phyloP scores from a whole-genome alignment of 2,888 invertebrate species.

The Lasioglossum oenotherae region DNA sequence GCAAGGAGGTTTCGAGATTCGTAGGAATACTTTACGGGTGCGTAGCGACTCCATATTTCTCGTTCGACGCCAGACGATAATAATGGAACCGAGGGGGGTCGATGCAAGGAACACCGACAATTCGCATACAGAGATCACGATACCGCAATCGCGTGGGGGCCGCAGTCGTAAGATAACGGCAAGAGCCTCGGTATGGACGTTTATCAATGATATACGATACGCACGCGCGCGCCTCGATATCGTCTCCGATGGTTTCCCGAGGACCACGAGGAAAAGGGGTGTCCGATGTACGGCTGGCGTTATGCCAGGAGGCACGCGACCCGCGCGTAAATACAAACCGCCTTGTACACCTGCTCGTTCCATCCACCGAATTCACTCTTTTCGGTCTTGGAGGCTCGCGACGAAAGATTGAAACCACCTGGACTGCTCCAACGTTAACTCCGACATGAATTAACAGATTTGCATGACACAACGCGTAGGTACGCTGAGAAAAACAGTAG shows the following conservation, averaged over 20 bases:
- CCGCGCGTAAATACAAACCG: conserved; percentile 77
- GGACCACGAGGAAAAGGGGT: conserved; percentile 62
- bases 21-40: background rate
- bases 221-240: conserved; percentile 51
- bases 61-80: conserved; percentile 24
- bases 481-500: no score
- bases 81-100: background rate
- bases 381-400: background rate
- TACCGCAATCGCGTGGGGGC: conserved; percentile 58
- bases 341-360: conserved; percentile 68
- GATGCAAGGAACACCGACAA: background rate
- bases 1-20: no score
- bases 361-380: background rate
- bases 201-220: conserved; percentile 81
- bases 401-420: background rate
- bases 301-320: conserved; percentile 82
- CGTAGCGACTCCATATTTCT: conserved; percentile 21
- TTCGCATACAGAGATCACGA: conserved; percentile 39
- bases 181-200: conserved; percentile 75
- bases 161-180: conserved; percentile 69
- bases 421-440: background rate
- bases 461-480: no score
- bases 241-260: conserved; percentile 40
- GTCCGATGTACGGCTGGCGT: conserved; percentile 77
- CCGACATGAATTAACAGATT: background rate